These are phyloP conservation scores for Gasterosteus nipponicus DNA, from an alignment of 2,113 vertebrate species.

Conservation along the genomic window DNA sequence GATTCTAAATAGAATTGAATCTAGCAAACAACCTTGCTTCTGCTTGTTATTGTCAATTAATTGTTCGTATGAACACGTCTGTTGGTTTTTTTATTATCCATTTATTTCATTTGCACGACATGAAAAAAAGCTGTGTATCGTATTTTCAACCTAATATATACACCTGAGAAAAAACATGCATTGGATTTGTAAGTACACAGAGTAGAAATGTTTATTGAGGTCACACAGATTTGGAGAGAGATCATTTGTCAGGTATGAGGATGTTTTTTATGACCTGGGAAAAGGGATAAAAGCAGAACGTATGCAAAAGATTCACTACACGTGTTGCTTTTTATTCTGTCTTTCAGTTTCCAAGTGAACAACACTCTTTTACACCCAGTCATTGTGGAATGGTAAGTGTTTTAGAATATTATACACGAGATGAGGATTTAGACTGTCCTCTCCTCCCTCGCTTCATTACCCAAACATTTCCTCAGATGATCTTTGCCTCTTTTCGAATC, in stretches of 20 bases:
- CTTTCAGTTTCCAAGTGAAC: constrained; percentile 88
- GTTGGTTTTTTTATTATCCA: too few relatives aligned
- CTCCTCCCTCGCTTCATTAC: too few relatives aligned
- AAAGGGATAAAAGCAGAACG: background rate
- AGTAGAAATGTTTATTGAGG: background rate
- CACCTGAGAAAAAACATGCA: background rate
- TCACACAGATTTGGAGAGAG: background rate
- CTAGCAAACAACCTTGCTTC: constrained; percentile 8
- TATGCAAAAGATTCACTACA: background rate
- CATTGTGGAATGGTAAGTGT: constrained; percentile 91
- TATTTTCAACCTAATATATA: background rate
- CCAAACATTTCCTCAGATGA: background rate
- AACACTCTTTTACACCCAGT: constrained; percentile 89
- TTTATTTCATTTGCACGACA: too few relatives aligned
- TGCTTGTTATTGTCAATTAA: constrained; percentile 33
- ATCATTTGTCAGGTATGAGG: background rate
- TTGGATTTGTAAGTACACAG: background rate
- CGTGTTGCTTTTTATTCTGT: background rate
- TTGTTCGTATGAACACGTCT: background rate
- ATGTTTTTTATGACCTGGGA: background rate
- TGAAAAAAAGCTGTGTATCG: background rate
- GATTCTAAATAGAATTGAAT: constrained; percentile 36
- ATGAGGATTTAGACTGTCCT: background rate
- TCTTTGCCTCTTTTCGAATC: background rate
- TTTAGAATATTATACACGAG: background rate